Conservation (phyloP, 2,888 invertebrate species). For the Pseudococcus viburni region DNA sequence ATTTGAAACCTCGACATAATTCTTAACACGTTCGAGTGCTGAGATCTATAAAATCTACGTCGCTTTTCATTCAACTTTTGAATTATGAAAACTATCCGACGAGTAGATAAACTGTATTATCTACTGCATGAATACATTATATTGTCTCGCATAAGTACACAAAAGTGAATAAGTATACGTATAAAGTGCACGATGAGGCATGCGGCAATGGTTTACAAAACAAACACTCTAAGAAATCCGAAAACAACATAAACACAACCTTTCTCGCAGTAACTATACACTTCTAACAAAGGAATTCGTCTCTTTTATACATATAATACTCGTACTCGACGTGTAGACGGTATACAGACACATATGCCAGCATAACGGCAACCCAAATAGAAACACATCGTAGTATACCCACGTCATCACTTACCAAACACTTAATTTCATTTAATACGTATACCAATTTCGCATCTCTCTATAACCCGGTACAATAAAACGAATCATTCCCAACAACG, state of each 20-base stretch:
- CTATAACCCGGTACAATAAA: neutral
- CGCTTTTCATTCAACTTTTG: neutral
- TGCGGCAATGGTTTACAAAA: slow-evolving; percentile 12
- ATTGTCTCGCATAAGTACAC: slow-evolving; percentile 16
- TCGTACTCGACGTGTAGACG: neutral
- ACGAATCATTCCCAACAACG: neutral
- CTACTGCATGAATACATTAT: neutral
- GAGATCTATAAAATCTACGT: neutral
- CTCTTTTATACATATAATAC: neutral
- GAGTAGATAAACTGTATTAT: neutral
- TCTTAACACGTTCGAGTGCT: neutral
- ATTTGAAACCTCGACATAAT: neutral
- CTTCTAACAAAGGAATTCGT: slow-evolving; percentile 2
- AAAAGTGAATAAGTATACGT: slow-evolving; percentile 9
- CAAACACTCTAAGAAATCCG: slow-evolving; percentile 11
- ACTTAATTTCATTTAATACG: slow-evolving; percentile 35
- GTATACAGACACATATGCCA: neutral
- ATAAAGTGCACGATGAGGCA: neutral
- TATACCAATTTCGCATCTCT: slow-evolving; percentile 6
- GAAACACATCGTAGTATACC: neutral
- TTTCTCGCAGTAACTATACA: neutral
- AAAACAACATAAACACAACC: slow-evolving; percentile 21
- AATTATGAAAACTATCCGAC: neutral
- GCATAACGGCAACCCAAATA: neutral
- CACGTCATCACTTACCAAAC: neutral